These are phyloP conservation scores for Himalopsyche tibetana DNA, from an alignment of 2,888 invertebrate genomes.

Conservation along the genomic window DNA sequence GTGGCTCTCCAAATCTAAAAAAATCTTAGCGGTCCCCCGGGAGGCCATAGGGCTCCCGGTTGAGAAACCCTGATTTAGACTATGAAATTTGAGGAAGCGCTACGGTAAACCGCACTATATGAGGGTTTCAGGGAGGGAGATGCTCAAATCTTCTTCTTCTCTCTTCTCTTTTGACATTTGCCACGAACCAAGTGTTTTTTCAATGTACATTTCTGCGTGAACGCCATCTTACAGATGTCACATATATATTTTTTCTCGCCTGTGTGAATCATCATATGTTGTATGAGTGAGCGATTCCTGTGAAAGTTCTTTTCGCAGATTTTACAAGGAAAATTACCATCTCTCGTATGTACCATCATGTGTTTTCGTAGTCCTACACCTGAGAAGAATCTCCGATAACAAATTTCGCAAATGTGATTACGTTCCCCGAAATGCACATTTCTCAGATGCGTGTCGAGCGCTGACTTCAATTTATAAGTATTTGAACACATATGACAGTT, in stretches of 20 bases:
- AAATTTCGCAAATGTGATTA: slow-evolving; percentile 30
- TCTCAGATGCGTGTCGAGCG: slow-evolving; percentile 48
- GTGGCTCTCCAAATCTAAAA: no score
- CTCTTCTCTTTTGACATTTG: no score
- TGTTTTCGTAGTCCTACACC: background rate
- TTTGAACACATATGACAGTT: slow-evolving; percentile 50
- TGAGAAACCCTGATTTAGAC: no score
- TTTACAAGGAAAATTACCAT: slow-evolving; percentile 22
- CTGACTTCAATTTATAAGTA: slow-evolving; percentile 39
- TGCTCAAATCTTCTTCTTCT: no score
- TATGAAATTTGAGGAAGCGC: no score
- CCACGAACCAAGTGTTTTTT: slow-evolving; percentile 44
- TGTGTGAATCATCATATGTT: slow-evolving; percentile 45
- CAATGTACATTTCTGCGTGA: slow-evolving; percentile 54
- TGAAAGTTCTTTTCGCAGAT: slow-evolving; percentile 50
- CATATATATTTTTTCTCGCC: no score
- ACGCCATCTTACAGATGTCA: slow-evolving; percentile 46
- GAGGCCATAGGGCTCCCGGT: no score
- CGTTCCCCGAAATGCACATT: slow-evolving; percentile 53
- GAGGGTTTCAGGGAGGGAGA: no score
- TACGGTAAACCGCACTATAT: no score
- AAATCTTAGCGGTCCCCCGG: no score
- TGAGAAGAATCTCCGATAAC: slow-evolving; percentile 46
- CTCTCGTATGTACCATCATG: slow-evolving; percentile 52
- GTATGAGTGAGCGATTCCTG: slow-evolving; percentile 48